phyloP scores from a whole-genome alignment of 2,888 invertebrate species.

The Dolomedes plantarius region DNA sequence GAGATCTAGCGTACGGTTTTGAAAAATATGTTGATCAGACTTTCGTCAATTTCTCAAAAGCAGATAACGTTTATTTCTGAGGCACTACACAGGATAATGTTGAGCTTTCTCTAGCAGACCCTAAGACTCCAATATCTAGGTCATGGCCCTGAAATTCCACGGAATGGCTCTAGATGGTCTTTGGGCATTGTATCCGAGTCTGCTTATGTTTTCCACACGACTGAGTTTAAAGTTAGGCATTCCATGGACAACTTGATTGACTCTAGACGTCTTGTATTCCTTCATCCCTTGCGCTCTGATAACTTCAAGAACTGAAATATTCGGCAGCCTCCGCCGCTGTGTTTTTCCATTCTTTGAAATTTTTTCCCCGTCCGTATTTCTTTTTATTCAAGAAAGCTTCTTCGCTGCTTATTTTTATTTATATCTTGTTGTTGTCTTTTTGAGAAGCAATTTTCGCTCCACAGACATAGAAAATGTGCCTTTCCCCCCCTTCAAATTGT shows the following conservation, averaged over 20 bases:
- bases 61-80: too few relatives aligned
- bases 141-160: neutral
- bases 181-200: constrained; percentile 23
- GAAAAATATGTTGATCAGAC: too few relatives aligned
- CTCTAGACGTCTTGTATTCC: constrained; percentile 31
- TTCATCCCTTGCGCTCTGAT: constrained; percentile 64
- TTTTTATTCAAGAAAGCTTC: constrained; percentile 20
- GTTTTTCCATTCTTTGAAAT: constrained; percentile 20
- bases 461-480: constrained; percentile 67
- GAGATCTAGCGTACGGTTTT: too few relatives aligned
- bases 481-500: constrained; percentile 54
- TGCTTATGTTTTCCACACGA: constrained; percentile 50
- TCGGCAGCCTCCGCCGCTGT: constrained; percentile 28
- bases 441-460: constrained; percentile 66
- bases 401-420: neutral
- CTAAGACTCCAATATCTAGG: too few relatives aligned
- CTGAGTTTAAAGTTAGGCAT: constrained; percentile 47
- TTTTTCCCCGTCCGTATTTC: constrained; percentile 37
- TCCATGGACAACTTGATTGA: constrained; percentile 63
- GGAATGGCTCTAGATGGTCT: neutral
- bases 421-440: constrained; percentile 49
- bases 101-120: too few relatives aligned
- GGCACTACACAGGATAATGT: too few relatives aligned
- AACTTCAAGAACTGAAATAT: constrained; percentile 59
- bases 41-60: too few relatives aligned